Conservation (phyloP, 2,113 vertebrate genomes). For the Macquaria ambigua region DNA sequence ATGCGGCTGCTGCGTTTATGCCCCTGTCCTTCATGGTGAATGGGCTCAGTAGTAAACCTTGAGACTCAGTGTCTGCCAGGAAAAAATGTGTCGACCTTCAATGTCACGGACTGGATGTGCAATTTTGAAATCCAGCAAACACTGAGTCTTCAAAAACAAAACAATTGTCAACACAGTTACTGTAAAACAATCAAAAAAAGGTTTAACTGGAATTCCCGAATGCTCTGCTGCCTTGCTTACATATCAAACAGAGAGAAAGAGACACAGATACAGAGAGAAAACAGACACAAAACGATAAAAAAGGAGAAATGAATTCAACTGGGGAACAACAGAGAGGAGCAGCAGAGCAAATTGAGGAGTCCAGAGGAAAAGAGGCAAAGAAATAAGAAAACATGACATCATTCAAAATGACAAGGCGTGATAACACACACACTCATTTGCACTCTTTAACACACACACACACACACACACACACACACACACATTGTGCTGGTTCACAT, state of each 20-base stretch:
- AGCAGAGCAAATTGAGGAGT: slow-evolving; percentile 77
- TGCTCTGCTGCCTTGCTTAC: slow-evolving; percentile 77
- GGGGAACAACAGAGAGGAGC: slow-evolving; percentile 41
- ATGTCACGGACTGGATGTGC: slow-evolving; percentile 18
- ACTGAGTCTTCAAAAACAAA: slow-evolving; percentile 73
- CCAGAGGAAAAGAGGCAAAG: slow-evolving; percentile 73
- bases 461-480: slow-evolving; percentile 47
- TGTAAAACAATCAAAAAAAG: slow-evolving; percentile 51
- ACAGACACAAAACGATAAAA: slow-evolving; percentile 9
- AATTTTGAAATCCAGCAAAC: slow-evolving; percentile 75
- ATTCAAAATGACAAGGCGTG: slow-evolving; percentile 81
- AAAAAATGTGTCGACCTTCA: slow-evolving; percentile 39
- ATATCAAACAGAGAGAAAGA: slow-evolving; percentile 48
- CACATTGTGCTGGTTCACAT: slow-evolving; percentile 77
- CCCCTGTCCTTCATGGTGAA: slow-evolving; percentile 67
- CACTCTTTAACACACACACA: not conserved
- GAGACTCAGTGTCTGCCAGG: slow-evolving; percentile 80
- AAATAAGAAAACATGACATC: slow-evolving; percentile 75
- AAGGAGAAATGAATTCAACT: slow-evolving; percentile 32
- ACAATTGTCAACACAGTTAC: slow-evolving; percentile 48
- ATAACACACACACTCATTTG: slow-evolving; percentile 35
- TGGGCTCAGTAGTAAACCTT: slow-evolving; percentile 74
- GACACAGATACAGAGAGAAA: slow-evolving; percentile 39
- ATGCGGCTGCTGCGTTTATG: slow-evolving; percentile 77
- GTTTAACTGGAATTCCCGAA: slow-evolving; percentile 73